These are phyloP conservation scores for Phenacoccus solenopsis DNA, from an alignment of 1,140 invertebrate species.

Conservation along the genomic window DNA sequence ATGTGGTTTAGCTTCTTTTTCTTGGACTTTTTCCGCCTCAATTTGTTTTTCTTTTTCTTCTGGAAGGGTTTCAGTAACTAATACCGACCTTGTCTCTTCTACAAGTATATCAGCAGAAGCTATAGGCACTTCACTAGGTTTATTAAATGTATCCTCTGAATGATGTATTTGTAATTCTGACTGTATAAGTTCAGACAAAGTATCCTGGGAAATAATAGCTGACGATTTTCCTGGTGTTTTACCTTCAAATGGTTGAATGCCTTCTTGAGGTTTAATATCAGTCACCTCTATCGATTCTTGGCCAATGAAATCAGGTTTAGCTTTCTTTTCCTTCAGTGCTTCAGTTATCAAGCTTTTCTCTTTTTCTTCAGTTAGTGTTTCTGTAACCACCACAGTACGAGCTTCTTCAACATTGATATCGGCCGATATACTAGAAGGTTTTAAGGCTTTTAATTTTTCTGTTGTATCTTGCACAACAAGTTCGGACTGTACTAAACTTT, in stretches of 20 bases:
- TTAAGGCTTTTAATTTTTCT: slow-evolving; percentile 29
- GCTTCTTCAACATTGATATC: slow-evolving; percentile 35
- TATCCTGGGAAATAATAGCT: not conserved
- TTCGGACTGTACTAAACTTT: not conserved
- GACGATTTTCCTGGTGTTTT: not conserved
- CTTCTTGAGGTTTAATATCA: slow-evolving; percentile 24
- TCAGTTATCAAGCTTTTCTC: slow-evolving; percentile 28
- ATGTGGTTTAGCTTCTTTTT: slow-evolving; percentile 21
- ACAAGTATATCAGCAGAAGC: slow-evolving; percentile 34
- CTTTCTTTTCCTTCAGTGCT: slow-evolving; percentile 24
- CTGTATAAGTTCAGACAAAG: not conserved
- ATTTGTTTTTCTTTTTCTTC: slow-evolving; percentile 33
- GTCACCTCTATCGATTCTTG: slow-evolving; percentile 24
- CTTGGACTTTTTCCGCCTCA: slow-evolving; percentile 28
- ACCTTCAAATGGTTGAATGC: slow-evolving; percentile 30
- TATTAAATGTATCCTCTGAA: slow-evolving; percentile 27
- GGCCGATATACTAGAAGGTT: slow-evolving; percentile 30
- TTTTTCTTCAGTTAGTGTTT: slow-evolving; percentile 36
- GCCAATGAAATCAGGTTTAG: slow-evolving; percentile 24
- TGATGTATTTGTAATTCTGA: slow-evolving; percentile 29
- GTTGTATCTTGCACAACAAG: slow-evolving; percentile 30
- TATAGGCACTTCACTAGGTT: slow-evolving; percentile 27
- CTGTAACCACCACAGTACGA: slow-evolving; percentile 36
- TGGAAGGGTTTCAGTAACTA: slow-evolving; percentile 35
- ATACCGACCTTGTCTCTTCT: slow-evolving; percentile 36